Evolutionary conservation across 2,888 invertebrate species (phyloP), one percentile per base, ranked within the genome.

Genomic region (Drosophila subsilvestris): DNA sequence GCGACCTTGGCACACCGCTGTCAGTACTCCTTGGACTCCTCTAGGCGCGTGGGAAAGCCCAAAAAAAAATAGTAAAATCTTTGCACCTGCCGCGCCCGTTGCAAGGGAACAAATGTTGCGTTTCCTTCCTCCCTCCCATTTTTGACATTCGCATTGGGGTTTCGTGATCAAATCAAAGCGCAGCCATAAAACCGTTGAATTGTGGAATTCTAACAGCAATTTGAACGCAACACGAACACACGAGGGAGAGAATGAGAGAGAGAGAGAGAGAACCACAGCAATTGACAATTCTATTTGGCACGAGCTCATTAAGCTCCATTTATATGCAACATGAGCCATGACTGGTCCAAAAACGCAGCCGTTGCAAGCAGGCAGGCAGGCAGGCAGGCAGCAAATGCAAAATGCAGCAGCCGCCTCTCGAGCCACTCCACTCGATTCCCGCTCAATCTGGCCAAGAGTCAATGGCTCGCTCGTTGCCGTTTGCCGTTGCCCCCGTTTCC

Each of bases 261-360:
- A 6, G 29, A 37, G n/a, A n/a, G n/a, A n/a, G n/a, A n/a, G n/a
- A n/a, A n/a, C 14, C 37, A 37, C 44, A 54, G 73, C 87, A 37
- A 37, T 37, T 82, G 82, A 85, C 81, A 82, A 87, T 90, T 90
- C 87, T 80, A 87, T 87, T 86, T 89, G 90, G 89, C 90, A 90
- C 90, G 90, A 90, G 90, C 90, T 90, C 90, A 90, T 90, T 90
- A 90, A 90, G 86, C 79, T 79, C 88, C 89, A 90, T 90, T 90
- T 90, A 90, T 90, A 90, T 90, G 88, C 90, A 85, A 82, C 85
- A 88, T 86, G 75, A 79, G 79, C 79, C 84, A 79, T 87, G 81
- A 84, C 80, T 83, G 86, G 79, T 74, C 80, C 85, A 86, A 82
- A 86, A 79, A 55, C 53, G 51, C 73, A 67, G 53, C 43, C 25